Base-by-base conservation (phyloP, 1,140 invertebrate genomes). In the Phthorimaea operculella region DNA sequence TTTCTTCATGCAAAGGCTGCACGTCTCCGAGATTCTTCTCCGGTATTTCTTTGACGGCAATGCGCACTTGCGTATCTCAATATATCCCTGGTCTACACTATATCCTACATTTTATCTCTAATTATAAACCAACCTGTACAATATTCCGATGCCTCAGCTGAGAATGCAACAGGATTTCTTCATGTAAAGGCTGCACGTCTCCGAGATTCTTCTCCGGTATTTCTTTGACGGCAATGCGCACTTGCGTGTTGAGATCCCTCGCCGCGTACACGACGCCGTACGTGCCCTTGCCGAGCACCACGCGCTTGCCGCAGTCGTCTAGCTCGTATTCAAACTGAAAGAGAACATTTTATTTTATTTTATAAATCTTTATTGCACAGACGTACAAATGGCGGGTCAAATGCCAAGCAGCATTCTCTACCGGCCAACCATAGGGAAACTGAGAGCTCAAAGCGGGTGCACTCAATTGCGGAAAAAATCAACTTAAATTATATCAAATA, bases 1-100 rank as follows among this genome's bases (percentile, higher is more conserved):
- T 99, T 87, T 99, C 98, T 87, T 99, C 98, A 76, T 99, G 98
- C 51, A 99, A 82, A 0, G 98, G 98, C 81, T 99, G 98, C 0
- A 99, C 97, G 76, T 98, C 97, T 6, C 97, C 96, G 10, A 97
- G 88, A 86, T 98, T 98, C 80, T 94, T 94, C 79, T 99, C 97
- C 0, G 96, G 96, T 55, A 99, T 96, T 87, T 99, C 98, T 83
- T 99, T 99, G 0, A 99, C 94, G 1, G 98, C 98, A 66, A 99
- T 98, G 57, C 94, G 88, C 1, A 97, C 94, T 88, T 99, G 97
- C 0, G 97, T 99, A n/a, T n/a, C n/a, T n/a, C n/a, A n/a, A n/a
- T n/a, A n/a, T n/a, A n/a, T n/a, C n/a, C n/a, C n/a, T n/a, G n/a
- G n/a, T n/a, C n/a, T n/a, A n/a, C n/a, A n/a, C n/a, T n/a, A n/a